Evolutionary conservation across 2,888 invertebrate species (phyloP).

Genomic region (Ophion obscuratus): DNA sequence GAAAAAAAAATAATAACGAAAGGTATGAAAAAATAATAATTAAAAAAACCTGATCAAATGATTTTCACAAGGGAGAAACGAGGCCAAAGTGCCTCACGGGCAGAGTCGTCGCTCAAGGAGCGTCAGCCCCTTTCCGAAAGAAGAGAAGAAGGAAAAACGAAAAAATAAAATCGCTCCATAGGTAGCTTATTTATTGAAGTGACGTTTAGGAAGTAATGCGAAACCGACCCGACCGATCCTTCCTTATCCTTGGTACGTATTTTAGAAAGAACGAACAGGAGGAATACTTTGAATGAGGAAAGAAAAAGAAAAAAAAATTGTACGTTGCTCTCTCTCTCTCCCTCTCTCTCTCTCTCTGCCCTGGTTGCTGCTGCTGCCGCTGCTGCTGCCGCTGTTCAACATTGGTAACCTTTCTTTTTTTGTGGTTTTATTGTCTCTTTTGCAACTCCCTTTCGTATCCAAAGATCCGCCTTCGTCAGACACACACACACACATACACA

Average conservation of each 20-base stretch:
- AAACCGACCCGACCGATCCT: slow-evolving; percentile 70
- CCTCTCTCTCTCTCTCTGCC: slow-evolving; percentile 58
- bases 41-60: slow-evolving; percentile 10
- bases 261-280: slow-evolving; percentile 45
- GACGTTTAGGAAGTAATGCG: slow-evolving; percentile 77
- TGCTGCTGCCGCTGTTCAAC: slow-evolving; percentile 51
- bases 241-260: slow-evolving; percentile 70
- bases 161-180: slow-evolving; percentile 79
- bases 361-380: slow-evolving; percentile 56
- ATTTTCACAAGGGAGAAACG: slow-evolving; percentile 16
- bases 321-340: slow-evolving; percentile 61
- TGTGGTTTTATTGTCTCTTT: slow-evolving; percentile 37
- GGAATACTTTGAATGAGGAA: slow-evolving; percentile 24
- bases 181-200: slow-evolving; percentile 83
- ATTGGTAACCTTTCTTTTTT: slow-evolving; percentile 34
- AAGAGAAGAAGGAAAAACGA: slow-evolving; percentile 47
- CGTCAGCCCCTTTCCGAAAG: slow-evolving; percentile 72
- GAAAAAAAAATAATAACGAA: background rate
- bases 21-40: background rate
- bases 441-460: slow-evolving; percentile 42
- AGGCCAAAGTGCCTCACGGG: slow-evolving; percentile 62
- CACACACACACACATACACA: background rate
- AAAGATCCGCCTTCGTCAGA: slow-evolving; percentile 46
- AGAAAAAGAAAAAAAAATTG: slow-evolving; percentile 42
- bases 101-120: slow-evolving; percentile 78